These are phyloP conservation scores for Pempheris klunzingeri DNA, from an alignment of 2,797 vertebrate species.

Conservation along the genomic window DNA sequence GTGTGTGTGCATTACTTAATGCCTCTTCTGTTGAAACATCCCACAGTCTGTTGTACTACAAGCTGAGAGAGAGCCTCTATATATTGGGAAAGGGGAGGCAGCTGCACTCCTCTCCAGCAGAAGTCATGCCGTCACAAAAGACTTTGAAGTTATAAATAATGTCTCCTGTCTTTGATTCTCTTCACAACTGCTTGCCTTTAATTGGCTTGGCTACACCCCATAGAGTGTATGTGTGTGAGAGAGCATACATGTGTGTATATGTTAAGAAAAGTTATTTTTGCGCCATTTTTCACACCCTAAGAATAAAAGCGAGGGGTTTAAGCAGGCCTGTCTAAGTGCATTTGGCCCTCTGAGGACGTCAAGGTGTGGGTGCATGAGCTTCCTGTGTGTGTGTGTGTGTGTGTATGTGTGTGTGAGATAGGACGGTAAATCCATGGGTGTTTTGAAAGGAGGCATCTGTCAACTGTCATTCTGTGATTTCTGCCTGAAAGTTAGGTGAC, in stretches of 20 bases:
- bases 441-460: conserved; percentile 61
- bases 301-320: conserved; percentile 54
- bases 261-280: conserved; percentile 36
- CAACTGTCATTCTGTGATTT: conserved; percentile 63
- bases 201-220: conserved; percentile 48
- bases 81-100: conserved; percentile 35
- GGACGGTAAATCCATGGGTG: conserved; percentile 39
- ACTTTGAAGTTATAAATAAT: conserved; percentile 74
- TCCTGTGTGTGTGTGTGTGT: conserved; percentile 3
- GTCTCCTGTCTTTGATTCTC: conserved; percentile 37
- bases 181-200: conserved; percentile 49
- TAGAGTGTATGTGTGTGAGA: conserved; percentile 2
- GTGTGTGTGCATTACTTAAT: not conserved
- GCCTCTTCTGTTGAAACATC: conserved; percentile 31
- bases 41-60: conserved; percentile 28
- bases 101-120: conserved; percentile 25
- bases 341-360: conserved; percentile 48
- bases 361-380: conserved; percentile 29
- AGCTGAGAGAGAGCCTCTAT: conserved; percentile 35
- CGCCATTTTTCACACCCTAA: conserved; percentile 13
- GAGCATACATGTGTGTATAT: conserved; percentile 1
- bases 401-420: conserved; percentile 17
- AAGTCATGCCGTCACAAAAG: conserved; percentile 49
- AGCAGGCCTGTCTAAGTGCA: conserved; percentile 44
- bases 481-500: conserved; percentile 54